Conservation (phyloP, 37 sponge, comb jelly and placozoan genomes). For the Halisarca cf. caerulea region DNA sequence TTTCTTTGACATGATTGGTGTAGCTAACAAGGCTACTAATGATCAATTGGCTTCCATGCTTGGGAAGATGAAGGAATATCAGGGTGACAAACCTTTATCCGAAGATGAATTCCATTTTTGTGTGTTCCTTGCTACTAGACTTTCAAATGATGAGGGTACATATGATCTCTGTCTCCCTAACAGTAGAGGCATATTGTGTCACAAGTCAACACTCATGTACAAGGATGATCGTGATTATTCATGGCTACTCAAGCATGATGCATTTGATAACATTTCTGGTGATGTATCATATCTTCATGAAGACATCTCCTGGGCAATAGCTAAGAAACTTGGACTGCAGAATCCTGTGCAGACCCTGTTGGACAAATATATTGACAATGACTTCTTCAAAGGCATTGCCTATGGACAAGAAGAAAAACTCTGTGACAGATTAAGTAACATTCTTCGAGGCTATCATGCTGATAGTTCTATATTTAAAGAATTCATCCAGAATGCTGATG, state of each 20-base stretch:
- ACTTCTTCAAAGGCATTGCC: conserved; percentile 50
- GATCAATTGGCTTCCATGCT: background rate
- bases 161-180: conserved; percentile 47
- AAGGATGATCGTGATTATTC: background rate
- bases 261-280: conserved; percentile 1
- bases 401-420: conserved; percentile 83
- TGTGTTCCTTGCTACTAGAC: background rate
- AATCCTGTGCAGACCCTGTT: conserved; percentile 42
- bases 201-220: conserved; percentile 27
- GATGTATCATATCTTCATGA: conserved; percentile 25
- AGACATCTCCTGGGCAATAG: conserved; percentile 29
- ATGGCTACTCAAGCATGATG: background rate
- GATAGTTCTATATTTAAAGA: conserved; percentile 75
- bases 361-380: conserved; percentile 30
- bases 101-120: background rate
- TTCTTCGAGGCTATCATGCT: conserved; percentile 60
- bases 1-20: conserved; percentile 41
- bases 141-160: background rate
- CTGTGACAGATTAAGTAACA: conserved; percentile 71
- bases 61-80: background rate
- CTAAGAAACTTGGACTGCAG: conserved; percentile 31
- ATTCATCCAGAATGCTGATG: conserved; percentile 85
- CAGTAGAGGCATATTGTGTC: conserved; percentile 43
- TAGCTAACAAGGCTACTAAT: background rate
- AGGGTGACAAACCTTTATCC: background rate